Base-by-base conservation (phyloP, 2,113 vertebrate genomes). In the Psittacara wagleri region DNA sequence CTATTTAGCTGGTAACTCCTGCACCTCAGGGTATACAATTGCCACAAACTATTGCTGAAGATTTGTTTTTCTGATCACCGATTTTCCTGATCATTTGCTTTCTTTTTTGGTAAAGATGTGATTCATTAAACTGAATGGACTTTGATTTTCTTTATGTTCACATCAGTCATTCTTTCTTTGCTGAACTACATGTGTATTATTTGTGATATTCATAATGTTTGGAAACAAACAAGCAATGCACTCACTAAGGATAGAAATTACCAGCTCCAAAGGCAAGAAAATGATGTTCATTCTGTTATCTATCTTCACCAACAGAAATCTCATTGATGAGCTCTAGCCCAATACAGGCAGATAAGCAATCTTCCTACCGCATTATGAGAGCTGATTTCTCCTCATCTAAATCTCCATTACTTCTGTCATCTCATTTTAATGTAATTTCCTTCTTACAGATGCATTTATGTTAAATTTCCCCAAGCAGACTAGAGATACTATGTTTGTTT, bases 341-440 rank as follows among this genome's bases (percentile, higher is more conserved):
- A 85, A 79, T 35, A 69, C 29, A 82, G 48, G 2, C 77, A 89
- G 75, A 81, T 68, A 85, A 83, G n/a, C 79, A 93, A 70, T 69
- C 76, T 87, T 93, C 64, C 79, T 77, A 80, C 37, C 24, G 83
- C 67, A 48, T 92, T 81, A 95, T 69, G 52, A 80, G 63, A 75
- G 75, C 9, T 46, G 33, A 74, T 70, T 90, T 90, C 69, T 85
- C 44, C 33, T 95, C 77, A 82, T 91, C 68, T 91, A 89, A 89
- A 85, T 66, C 70, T 89, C 74, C 74, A 82, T 94, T 95, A 87
- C 59, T 86, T 88, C 69, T 94, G 51, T 48, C 77, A 86, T 75
- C 73, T 88, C 76, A 67, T 62, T 94, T 93, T 93, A 88, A 83
- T 80, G 83, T 63, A 23, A 86, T 89, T 91, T 96, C 66, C 66